These are phyloP conservation scores for Aproaerema taeniolella DNA, from an alignment of 2,888 invertebrate genomes.

Conservation along the genomic window DNA sequence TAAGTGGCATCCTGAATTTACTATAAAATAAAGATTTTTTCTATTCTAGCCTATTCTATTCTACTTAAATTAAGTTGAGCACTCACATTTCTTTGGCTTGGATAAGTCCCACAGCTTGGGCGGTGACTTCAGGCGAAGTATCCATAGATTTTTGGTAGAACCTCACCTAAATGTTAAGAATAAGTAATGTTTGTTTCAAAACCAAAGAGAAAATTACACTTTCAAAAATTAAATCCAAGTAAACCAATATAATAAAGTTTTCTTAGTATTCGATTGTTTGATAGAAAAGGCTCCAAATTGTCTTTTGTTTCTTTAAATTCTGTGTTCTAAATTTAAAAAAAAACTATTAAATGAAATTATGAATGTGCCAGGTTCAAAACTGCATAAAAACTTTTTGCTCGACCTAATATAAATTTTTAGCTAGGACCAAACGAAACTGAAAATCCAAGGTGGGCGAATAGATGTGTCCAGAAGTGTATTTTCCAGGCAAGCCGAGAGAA, in stretches of 20 bases:
- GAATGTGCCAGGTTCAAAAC: constrained; percentile 8
- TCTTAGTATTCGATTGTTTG: not conserved
- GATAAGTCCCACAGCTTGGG: constrained; percentile 8
- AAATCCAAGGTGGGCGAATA: not conserved
- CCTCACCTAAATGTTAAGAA: constrained; percentile 3
- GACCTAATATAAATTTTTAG: constrained; percentile 6
- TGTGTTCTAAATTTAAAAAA: not conserved
- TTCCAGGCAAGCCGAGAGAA: too few species aligned
- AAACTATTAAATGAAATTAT: not conserved
- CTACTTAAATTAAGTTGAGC: not conserved
- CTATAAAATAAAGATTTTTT: too few species aligned
- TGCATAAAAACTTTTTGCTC: constrained; percentile 7
- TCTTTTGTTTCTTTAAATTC: not conserved
- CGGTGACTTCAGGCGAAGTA: constrained; percentile 7
- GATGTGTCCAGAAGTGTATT: too few species aligned
- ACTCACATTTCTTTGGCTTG: constrained; percentile 5
- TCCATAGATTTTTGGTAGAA: constrained; percentile 3
- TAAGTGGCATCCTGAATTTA: too few species aligned
- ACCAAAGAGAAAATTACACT: constrained; percentile 6
- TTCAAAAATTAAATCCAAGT: constrained; percentile 4
- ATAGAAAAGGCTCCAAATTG: not conserved
- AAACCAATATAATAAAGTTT: not conserved
- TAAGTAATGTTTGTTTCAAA: constrained; percentile 4
- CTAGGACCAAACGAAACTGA: constrained; percentile 2
- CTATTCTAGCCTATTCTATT: too few species aligned